Evolutionary conservation across 2,797 vertebrate species (phyloP), one percentile per base, ranked within the genome.

Genomic region (Coregonus sp.): DNA sequence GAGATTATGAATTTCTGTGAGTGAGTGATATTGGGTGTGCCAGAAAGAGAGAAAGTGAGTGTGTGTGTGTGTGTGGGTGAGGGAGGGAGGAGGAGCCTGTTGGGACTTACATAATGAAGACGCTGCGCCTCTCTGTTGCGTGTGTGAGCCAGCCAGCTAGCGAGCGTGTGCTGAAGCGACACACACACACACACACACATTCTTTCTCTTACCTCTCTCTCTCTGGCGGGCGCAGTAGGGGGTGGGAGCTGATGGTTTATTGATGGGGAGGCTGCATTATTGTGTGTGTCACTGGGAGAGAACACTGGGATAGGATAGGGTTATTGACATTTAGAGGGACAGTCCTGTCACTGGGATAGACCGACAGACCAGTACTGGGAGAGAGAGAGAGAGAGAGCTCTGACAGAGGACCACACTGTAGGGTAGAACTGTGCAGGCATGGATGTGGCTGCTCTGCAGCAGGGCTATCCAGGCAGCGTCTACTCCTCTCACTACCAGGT

Each of bases 401-500:
- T 4, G 29, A 73, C 81, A 18, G 25, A 56, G 84, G 56, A 73
- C 1, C 75, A 29, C 50, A 18, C 74, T 75, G 31, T 69, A 40
- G 14, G 25, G 29, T 33, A 29, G n/a, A 70, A 72, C 82, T 56
- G 78, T 78, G 79, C 61, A 80, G 90, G 79, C 12, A 95, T 95
- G 94, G 93, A 95, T 82, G 20, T 94, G 76, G 89, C 90, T 77
- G 87, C 90, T 65, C 82, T 94, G 75, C 90, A 86, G 68, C 92
- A 92, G 86, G 86, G 89, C 82, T 72, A 29, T 90, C 87, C 92
- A 81, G 82, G 77, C 75, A 89, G 75, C 83, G 78, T 89, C 80
- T 93, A 91, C 86, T 88, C 87, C 12, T 86, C 92, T 78, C 90
- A 79, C 84, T 94, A 84, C 69, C 93, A 95, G 94, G 94, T 95